phyloP scores from a whole-genome alignment of 2,797 vertebrate species.

The Acrossocheilus fasciatus region DNA sequence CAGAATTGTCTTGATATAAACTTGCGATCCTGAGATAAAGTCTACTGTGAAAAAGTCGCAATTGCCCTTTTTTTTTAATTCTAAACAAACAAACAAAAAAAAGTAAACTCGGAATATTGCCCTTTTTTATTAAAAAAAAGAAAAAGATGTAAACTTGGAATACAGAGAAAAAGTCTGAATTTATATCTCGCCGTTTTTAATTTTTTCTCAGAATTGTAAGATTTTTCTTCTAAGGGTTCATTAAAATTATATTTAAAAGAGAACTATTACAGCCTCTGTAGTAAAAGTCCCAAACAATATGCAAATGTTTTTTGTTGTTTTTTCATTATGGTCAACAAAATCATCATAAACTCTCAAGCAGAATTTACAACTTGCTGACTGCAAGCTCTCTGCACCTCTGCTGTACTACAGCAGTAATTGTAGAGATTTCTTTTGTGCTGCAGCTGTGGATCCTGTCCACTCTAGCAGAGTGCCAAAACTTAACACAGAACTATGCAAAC shows the following conservation, averaged over 20 bases:
- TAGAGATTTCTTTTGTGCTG: not conserved
- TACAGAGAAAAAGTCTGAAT: not conserved
- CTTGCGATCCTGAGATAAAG: not conserved
- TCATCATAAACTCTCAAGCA: conserved; percentile 6
- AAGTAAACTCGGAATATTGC: not conserved
- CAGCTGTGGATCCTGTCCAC: conserved; percentile 19
- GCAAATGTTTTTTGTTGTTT: not conserved
- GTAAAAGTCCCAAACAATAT: not conserved
- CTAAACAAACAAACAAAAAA: not conserved
- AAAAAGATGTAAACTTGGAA: not conserved
- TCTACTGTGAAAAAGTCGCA: not conserved
- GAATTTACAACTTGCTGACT: not conserved
- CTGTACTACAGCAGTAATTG: conserved; percentile 47
- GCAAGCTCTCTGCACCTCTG: conserved; percentile 18
- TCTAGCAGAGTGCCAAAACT: conserved; percentile 48
- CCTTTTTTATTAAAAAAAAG: too few relatives aligned
- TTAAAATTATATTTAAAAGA: not conserved
- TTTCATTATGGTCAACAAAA: not conserved
- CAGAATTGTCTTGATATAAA: not conserved
- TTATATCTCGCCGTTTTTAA: not conserved
- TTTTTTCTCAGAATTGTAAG: not conserved
- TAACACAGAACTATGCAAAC: conserved; percentile 49
- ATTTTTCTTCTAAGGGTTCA: not conserved
- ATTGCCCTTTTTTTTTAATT: not conserved
- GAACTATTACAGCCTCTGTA: not conserved